A percentile compares a stretch with the other conserved stretches of the same genome.
These are phyloP conservation scores for Kryptopterus vitreolus DNA, from an alignment of 2,797 vertebrate species.

Conservation along the genomic window DNA sequence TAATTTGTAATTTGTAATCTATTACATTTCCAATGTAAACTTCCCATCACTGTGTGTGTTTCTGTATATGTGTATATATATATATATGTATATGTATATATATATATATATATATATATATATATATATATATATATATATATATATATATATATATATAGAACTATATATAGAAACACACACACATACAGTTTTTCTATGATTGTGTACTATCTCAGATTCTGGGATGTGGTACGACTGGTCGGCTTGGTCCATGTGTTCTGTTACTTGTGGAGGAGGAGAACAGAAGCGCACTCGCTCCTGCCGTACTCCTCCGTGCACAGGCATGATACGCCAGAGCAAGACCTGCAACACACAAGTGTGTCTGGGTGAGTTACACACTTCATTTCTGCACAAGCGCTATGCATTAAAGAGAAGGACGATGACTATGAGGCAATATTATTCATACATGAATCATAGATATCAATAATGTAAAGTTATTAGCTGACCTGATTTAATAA, in stretches of 20 bases:
- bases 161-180: too few relatives aligned
- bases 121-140: too few relatives aligned
- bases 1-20: too few relatives aligned
- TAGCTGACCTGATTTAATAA: not conserved
- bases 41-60: too few relatives aligned
- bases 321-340: conserved; percentile 76
- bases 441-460: not conserved
- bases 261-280: conserved; percentile 85
- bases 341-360: conserved; percentile 85
- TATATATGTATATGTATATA: too few relatives aligned
- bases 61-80: too few relatives aligned
- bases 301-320: conserved; percentile 73
- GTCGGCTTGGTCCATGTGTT: conserved; percentile 82
- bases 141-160: too few relatives aligned
- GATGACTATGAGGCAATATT: not conserved
- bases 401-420: not conserved
- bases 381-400: not conserved
- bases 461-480: not conserved
- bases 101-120: too few relatives aligned
- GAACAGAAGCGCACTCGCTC: conserved; percentile 77
- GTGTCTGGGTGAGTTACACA: conserved; percentile 80
- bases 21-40: too few relatives aligned
- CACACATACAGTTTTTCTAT: too few relatives aligned
- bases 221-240: conserved; percentile 67
- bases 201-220: conserved; percentile 60